Evolutionary conservation across 2,113 vertebrate species (phyloP), one percentile per base, ranked within the genome.

Genomic region (Dasyurus viverrinus): DNA sequence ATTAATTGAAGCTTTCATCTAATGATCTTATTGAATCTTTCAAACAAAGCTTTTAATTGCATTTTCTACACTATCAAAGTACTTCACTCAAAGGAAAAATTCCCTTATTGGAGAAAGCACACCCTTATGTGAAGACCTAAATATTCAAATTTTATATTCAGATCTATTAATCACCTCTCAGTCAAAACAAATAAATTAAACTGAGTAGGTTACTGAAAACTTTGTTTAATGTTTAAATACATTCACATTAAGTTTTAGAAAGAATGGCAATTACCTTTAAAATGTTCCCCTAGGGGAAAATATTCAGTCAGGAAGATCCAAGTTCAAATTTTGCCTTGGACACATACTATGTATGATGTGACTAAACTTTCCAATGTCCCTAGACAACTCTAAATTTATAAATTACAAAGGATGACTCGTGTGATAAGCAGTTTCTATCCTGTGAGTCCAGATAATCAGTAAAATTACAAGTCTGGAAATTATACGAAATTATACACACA

Each of bases 41-140:
- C 47, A 94, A 95, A 95, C 52, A 95, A 50, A 89, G 8, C 23
- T 36, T 90, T 94, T 91, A 89, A 93, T 92, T 93, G 36, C 91
- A 93, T 91, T 95, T 96, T 91, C 76, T 7, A 89, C 96, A 93
- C 12, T 54, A 93, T 14, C 90, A n/a, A 50, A 94, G 3, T 27
- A 52, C 10, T 46, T 90, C 36, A 48, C 10, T 42, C 76, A 55
- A 90, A 93, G 48, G 16, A 52, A 90, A 19, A 53, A 46, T 2
- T 89, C 47, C 24, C 0, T 57, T 95, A 89, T 55, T 94, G 93
- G 36, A 94, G 36, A 91, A 50, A n/a, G 0, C 9, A 89, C 54
- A 11, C n/a, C 52, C 93, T 90, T 89, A 52, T 55, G 3, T 57
- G 89, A 91, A 76, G 5, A 90, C 95, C 4, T 7, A 27, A 52